Base-by-base conservation (phyloP, 2,797 vertebrate species). In the Calcarius lapponicus region DNA sequence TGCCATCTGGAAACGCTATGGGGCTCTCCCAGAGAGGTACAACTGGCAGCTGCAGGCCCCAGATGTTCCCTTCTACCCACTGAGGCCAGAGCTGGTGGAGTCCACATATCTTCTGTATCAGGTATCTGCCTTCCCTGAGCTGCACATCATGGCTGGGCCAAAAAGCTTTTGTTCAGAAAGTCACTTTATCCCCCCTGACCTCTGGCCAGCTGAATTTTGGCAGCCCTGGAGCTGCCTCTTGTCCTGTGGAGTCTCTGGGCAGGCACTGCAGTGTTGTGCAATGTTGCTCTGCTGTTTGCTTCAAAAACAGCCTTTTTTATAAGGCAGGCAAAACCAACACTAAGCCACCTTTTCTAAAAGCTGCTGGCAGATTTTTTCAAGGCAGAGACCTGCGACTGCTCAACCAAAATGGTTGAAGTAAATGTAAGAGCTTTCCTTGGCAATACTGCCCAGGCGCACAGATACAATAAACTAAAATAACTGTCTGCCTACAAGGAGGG, bases 41-140 rank as follows among this genome's bases (percentile, higher is more conserved):
- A 99, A 99, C 98, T 99, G 99, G 99, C 99, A 99, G 88, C 97
- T 99, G 60, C 99, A 99, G 96, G 98, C 99, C 15, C 99, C 99
- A 1, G 99, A 99, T 62, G 98, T 99, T 81, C 98, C 98, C 32
- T 99, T 99, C 92, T 99, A 99, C 80, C 99, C 99, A 0, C 98
- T 99, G 88, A 98, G 99, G 95, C 99, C 99, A 1, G 99, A 99
- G 94, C 95, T 99, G 80, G 99, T 99, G 89, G 99, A 99, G 90
- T 99, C 99, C 28, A 99, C 99, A 0, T 99, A 99, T 66, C 98
- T 99, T 32, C 98, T 99, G 11, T 99, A 99, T 96, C 99, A 99
- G 99, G 99, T 99, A 96, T 51, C 25, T 24, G 9, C 4, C 8
- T 45, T 20, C 61, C 19, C 51, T 14, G 17, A 17, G 20, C 5